A percentile compares a stretch with the other conserved stretches of the same genome.
These are phyloP conservation scores for Holothuria leucospilota DNA, from an alignment of 53 echinoderm and acorn worm genomes.

Conservation along the genomic window DNA sequence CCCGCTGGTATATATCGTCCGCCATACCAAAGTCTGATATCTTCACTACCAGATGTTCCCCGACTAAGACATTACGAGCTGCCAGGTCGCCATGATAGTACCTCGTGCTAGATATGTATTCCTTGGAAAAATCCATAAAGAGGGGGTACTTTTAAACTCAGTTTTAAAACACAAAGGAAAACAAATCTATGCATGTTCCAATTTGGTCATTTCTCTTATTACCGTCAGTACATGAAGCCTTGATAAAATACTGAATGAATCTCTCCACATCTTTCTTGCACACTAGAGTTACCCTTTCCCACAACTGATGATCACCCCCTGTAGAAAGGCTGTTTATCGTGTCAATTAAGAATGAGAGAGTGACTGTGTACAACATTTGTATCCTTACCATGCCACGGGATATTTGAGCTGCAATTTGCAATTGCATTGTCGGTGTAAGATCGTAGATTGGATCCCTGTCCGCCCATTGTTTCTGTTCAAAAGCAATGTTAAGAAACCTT, in stretches of 20 bases:
- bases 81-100: slow-evolving; percentile 97
- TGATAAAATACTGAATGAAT: too few relatives aligned
- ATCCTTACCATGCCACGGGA: slow-evolving; percentile 88
- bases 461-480: slow-evolving; percentile 64
- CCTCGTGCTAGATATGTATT: slow-evolving; percentile 87
- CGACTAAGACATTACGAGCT: slow-evolving; percentile 92
- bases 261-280: too few relatives aligned
- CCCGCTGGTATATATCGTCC: slow-evolving; percentile 93
- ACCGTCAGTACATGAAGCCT: too few relatives aligned
- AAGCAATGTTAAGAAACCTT: neutral
- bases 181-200: neutral
- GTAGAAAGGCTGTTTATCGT: too few relatives aligned
- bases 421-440: slow-evolving; percentile 73
- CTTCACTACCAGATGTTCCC: slow-evolving; percentile 78
- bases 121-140: slow-evolving; percentile 48
- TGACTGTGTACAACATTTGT: too few relatives aligned
- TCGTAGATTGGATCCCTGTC: slow-evolving; percentile 77
- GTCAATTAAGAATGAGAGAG: too few relatives aligned
- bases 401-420: slow-evolving; percentile 90
- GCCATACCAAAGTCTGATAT: slow-evolving; percentile 98
- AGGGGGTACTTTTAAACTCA: neutral
- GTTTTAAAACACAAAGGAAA: neutral
- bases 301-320: too few relatives aligned
- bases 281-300: too few relatives aligned
- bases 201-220: neutral